Base-by-base conservation (phyloP, 2,888 invertebrate genomes). In the Sylvicola cinctus region DNA sequence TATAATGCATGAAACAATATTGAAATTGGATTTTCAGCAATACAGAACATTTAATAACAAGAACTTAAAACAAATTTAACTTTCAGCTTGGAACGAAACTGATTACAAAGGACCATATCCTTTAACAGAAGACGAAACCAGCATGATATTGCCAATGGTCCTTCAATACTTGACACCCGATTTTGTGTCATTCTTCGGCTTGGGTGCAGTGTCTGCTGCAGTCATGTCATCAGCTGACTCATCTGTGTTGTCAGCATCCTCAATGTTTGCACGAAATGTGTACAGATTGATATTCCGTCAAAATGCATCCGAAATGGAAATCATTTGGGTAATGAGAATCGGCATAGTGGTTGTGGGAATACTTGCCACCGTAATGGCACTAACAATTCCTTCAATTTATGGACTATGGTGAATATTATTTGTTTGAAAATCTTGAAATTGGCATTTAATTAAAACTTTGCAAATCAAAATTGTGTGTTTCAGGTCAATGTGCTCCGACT, bases 221-320 rank as follows among this genome's bases (percentile, higher is more conserved):
- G 96, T 98, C 42, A 98, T 98, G 96, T 95, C 95, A 26, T 95
- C 95, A 1, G 96, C 96, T 0, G 96, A 98, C 60, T 96, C 96
- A 35, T 95, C 95, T 45, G 90, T 98, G 33, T 68, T 98, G 14
- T 93, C 95, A 15, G 96, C 96, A 3, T 88, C 90, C 45, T 91
- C 95, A 17, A 96, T 98, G 96, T 98, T 98, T 54, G 95, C 96
- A 40, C 73, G 95, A 54, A 98, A 98, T 60, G 85, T 98, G 45
- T 96, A 96, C 70, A 91, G 85, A 63, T 70, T 91, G 56, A 88
- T 96, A 53, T 90, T 98, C 63, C 68, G 96, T 37, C 91, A 91
- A 60, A 75, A 79, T 55, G 95, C 95, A 26, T 91, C 91, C 20
- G 96, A 96, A 63, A 83, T 80, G 73, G 96, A 96, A 66, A 90